Percentiles rank a stretch among this genome's conserved stretches.
phyloP scores from a whole-genome alignment of 2,113 vertebrate species.

The Megaleporinus macrocephalus region DNA sequence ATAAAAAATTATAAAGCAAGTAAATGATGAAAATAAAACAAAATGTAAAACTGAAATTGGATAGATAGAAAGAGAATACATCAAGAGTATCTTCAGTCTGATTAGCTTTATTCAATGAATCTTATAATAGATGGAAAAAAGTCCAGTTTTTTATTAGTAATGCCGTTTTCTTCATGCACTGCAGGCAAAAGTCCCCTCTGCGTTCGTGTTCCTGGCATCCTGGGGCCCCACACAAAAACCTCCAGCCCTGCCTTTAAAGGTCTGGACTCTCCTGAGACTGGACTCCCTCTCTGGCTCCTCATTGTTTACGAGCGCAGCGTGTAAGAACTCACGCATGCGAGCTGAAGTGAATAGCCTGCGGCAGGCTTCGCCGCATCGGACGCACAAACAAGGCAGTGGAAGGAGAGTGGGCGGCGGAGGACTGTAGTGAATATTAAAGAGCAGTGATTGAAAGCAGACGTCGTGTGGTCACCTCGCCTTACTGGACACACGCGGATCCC shows the following conservation, averaged over 20 bases:
- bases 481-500: constrained; percentile 7
- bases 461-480: constrained; percentile 17
- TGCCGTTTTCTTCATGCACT: too few relatives aligned
- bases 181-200: too few relatives aligned
- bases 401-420: constrained; percentile 31
- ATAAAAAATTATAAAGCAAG: too few relatives aligned
- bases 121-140: too few relatives aligned
- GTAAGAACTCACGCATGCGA: not conserved
- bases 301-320: not conserved
- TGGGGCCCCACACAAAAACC: too few relatives aligned
- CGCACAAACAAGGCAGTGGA: not conserved
- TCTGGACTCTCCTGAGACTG: not conserved
- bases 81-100: too few relatives aligned
- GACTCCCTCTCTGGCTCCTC: not conserved
- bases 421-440: constrained; percentile 42
- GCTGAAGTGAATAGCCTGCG: not conserved
- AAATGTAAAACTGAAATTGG: too few relatives aligned
- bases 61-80: too few relatives aligned
- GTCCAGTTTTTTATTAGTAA: too few relatives aligned
- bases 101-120: too few relatives aligned
- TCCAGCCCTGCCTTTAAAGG: not conserved
- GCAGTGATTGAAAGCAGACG: constrained; percentile 19
- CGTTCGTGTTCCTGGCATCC: too few relatives aligned
- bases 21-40: too few relatives aligned
- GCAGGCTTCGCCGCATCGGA: not conserved